Percentiles rank a stretch among this genome's conserved stretches.
These are phyloP conservation scores for Iselma pallidipennis DNA, from an alignment of 2,888 invertebrate species.

Conservation along the genomic window DNA sequence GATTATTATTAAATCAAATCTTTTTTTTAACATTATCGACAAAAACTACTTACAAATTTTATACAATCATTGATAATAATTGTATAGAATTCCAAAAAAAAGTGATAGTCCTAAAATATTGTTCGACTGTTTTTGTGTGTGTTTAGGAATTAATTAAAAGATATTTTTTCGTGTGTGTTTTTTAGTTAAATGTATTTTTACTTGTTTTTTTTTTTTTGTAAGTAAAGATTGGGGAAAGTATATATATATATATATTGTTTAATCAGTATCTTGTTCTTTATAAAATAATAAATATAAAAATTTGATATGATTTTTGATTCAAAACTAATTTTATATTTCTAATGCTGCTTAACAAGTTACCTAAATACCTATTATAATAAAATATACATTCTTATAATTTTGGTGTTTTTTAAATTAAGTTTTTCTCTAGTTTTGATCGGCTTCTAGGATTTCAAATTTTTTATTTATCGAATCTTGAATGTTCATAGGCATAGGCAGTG, in stretches of 20 bases:
- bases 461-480: too few species aligned
- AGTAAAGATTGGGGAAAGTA: conserved; percentile 7
- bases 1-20: neutral
- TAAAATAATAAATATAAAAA: conserved; percentile 25
- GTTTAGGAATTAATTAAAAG: conserved; percentile 18
- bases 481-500: too few species aligned
- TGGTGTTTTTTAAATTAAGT: neutral
- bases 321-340: conserved; percentile 14
- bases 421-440: too few species aligned
- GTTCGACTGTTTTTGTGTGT: conserved; percentile 20
- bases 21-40: neutral
- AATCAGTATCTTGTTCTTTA: conserved; percentile 22
- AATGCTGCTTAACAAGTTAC: conserved; percentile 7
- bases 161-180: conserved; percentile 19
- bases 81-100: conserved; percentile 19
- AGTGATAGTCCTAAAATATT: conserved; percentile 24
- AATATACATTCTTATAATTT: neutral
- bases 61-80: conserved; percentile 5
- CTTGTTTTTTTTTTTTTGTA: neutral
- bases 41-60: conserved; percentile 16
- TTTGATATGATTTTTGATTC: conserved; percentile 20
- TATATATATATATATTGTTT: conserved; percentile 25
- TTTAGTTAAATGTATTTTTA: conserved; percentile 10
- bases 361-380: neutral
- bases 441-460: too few species aligned